phyloP scores from a whole-genome alignment of 2,797 vertebrate species.

The Parotocinclus haroldoi region DNA sequence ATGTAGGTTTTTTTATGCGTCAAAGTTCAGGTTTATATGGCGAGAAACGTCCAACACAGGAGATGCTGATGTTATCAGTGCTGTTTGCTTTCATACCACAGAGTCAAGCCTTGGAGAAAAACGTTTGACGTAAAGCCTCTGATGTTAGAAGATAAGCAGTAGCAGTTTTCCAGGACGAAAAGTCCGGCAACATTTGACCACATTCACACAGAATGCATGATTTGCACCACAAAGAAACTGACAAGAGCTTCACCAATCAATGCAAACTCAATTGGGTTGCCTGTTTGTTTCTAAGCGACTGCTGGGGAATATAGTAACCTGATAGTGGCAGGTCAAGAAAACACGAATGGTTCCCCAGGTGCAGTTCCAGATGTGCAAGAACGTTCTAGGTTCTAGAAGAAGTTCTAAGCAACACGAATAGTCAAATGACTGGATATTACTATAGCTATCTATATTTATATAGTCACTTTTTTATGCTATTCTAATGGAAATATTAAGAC shows the following conservation, averaged over 20 bases:
- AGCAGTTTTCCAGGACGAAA: neutral
- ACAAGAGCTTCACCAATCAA: conserved; percentile 31
- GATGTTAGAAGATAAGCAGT: no score
- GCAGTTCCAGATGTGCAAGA: no score
- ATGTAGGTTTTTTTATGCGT: neutral
- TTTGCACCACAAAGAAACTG: conserved; percentile 18
- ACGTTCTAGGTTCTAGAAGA: no score
- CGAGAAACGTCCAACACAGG: neutral
- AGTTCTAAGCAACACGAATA: no score
- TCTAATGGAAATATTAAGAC: no score
- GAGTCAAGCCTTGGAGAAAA: neutral
- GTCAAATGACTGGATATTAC: no score
- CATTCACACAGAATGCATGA: conserved; percentile 6
- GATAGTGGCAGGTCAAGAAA: conserved; percentile 31
- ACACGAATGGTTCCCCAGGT: neutral
- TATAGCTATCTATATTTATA: no score
- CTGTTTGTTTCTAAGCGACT: conserved; percentile 35
- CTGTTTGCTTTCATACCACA: neutral
- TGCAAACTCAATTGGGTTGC: conserved; percentile 22
- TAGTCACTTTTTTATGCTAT: no score
- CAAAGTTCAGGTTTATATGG: neutral
- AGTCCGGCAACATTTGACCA: neutral
- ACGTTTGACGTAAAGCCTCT: neutral
- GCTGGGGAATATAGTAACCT: conserved; percentile 11
- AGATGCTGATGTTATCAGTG: neutral